Conservation (phyloP, 2,888 invertebrate genomes). For the Epsilonema sp. region DNA sequence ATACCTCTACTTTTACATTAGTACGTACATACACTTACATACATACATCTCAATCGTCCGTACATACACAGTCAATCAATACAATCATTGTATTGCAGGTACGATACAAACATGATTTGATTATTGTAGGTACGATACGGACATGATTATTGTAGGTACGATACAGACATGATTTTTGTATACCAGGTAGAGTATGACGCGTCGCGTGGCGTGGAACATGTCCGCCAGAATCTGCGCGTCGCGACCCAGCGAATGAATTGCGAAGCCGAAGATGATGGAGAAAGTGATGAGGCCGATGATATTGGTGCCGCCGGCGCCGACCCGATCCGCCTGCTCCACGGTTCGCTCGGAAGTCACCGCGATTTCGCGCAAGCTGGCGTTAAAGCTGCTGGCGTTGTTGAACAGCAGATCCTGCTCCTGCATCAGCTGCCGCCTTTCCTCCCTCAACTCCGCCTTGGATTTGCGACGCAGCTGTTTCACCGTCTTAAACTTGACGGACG, state of each 20-base stretch:
- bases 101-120: too few relatives aligned
- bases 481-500: neutral
- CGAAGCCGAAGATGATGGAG: conserved; percentile 61
- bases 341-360: neutral
- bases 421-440: neutral
- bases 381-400: neutral
- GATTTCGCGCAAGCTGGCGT: neutral
- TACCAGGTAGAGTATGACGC: conserved; percentile 9
- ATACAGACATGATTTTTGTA: too few relatives aligned
- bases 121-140: too few relatives aligned
- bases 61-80: too few relatives aligned
- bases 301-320: conserved; percentile 25
- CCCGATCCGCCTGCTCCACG: neutral
- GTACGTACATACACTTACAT: too few relatives aligned
- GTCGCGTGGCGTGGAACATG: conserved; percentile 55
- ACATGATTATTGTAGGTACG: too few relatives aligned
- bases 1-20: too few relatives aligned
- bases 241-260: conserved; percentile 56
- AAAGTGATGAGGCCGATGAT: conserved; percentile 34
- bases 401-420: neutral
- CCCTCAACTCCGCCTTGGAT: neutral
- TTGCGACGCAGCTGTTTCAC: neutral
- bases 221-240: conserved; percentile 53
- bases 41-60: too few relatives aligned
- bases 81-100: too few relatives aligned